Evolutionary conservation across 2,113 vertebrate species (phyloP), one percentile per base, ranked within the genome.

Genomic region (Oncorhynchus masou): DNA sequence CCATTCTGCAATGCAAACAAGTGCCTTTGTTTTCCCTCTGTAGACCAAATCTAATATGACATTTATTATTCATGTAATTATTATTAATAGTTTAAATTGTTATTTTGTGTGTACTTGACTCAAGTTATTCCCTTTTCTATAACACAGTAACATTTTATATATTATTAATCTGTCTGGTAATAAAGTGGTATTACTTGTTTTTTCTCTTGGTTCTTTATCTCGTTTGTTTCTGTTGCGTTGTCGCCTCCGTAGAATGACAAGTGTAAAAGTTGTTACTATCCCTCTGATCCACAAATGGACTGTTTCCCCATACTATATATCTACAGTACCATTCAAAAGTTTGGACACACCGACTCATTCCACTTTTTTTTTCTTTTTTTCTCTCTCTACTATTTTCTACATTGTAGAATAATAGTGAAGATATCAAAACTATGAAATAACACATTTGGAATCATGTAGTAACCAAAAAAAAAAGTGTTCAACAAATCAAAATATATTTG

Each of bases 91-190:
- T 31, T 31, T 19, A 16, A 20, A 34, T 8, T 31, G 57, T 22
- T 60, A 22, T 60, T 51, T 34, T 75, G 74, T 75, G 76, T 83
- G 72, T 73, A 77, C 76, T 54, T 66, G 68, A 75, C 49, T 71
- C 84, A 84, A 84, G 34, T 68, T 67, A 64, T 69, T 70, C 60
- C 57, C 31, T 69, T 31, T 60, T 74, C 70, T 91, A 78, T 85
- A 86, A 80, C 70, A 70, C 76, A 83, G 83, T 82, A 86, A 86
- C 81, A 75, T 85, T 66, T 89, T 76, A 79, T 87, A 79, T 87
- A 84, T 81, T 91, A 86, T 81, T 90, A 86, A 89, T 84, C 80
- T 80, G 5, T 84, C 81, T 90, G 88, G 84, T 89, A 90, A 91
- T 91, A 51, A 84, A 76, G 22, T 85, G 75, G 31, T 84, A 7